A percentile compares a stretch with the other conserved stretches of the same genome.
These are phyloP conservation scores for Aselliscus stoliczkanus DNA, from an alignment of 2,797 vertebrate species.

Conservation along the genomic window DNA sequence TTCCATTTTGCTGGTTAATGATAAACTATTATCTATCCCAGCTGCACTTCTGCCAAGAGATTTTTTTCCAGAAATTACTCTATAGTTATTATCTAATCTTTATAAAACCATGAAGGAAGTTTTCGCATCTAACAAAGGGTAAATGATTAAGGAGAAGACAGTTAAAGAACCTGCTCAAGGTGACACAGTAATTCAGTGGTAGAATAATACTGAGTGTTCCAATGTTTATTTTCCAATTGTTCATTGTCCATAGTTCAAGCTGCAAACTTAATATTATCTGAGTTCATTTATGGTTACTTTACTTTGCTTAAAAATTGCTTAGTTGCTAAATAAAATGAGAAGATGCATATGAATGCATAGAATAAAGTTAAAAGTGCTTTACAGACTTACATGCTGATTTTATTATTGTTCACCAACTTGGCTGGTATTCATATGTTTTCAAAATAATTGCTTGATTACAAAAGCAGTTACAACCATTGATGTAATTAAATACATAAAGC, in stretches of 20 bases:
- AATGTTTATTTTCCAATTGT: background rate
- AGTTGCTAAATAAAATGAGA: background rate
- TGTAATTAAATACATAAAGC: background rate
- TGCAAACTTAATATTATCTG: constrained; percentile 7
- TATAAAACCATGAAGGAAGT: constrained; percentile 72
- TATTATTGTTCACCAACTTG: background rate
- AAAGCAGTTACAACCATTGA: background rate
- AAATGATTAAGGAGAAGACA: constrained; percentile 76
- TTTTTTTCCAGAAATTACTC: constrained; percentile 58
- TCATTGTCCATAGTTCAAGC: background rate
- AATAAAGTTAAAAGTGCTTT: background rate
- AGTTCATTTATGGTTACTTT: background rate
- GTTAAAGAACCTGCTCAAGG: constrained; percentile 51
- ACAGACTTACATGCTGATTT: background rate
- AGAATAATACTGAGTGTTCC: constrained; percentile 26
- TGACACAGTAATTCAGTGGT: constrained; percentile 20
- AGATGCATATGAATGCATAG: background rate
- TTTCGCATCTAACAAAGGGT: constrained; percentile 63
- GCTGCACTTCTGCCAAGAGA: constrained; percentile 56
- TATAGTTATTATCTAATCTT: constrained; percentile 77
- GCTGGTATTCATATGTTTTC: background rate
- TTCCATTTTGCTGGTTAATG: constrained; percentile 66
- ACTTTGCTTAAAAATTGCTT: background rate
- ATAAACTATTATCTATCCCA: constrained; percentile 68
- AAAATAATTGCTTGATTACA: background rate